These are phyloP conservation scores for Gymnopithys bicolor DNA, from an alignment of 2,797 vertebrate genomes.

Conservation along the genomic window DNA sequence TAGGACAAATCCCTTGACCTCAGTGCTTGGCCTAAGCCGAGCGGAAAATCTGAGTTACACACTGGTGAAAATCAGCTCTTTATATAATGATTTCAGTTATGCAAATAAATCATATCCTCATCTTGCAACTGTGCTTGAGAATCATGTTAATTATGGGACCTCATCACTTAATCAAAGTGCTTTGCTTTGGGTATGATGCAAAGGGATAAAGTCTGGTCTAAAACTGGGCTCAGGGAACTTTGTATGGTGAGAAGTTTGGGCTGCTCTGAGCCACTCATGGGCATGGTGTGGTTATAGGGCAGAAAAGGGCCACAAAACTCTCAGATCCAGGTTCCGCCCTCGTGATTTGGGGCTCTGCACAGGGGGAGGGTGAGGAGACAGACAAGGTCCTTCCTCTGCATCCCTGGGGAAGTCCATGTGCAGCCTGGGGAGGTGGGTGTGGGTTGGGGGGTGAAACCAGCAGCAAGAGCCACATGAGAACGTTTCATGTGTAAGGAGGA, in stretches of 20 bases:
- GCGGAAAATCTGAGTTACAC: not conserved
- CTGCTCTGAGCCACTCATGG: not conserved
- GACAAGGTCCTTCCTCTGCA: not conserved
- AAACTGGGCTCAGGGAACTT: not conserved
- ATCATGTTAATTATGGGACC: constrained; percentile 16
- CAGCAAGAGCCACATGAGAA: not conserved
- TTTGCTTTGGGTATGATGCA: not conserved
- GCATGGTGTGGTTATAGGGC: not conserved
- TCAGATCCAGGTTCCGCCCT: not conserved
- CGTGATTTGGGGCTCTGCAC: not conserved
- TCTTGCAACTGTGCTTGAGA: constrained; percentile 8
- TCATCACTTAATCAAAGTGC: not conserved
- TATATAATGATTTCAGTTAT: not conserved
- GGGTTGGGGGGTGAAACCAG: not conserved
- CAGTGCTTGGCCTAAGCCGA: not conserved
- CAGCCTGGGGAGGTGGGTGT: not conserved
- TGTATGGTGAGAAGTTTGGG: not conserved
- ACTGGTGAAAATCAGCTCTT: not conserved
- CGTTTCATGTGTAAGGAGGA: rapidly evolving
- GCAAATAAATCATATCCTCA: constrained; percentile 24
- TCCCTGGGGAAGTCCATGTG: not conserved
- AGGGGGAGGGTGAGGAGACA: not conserved
- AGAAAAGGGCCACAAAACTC: not conserved
- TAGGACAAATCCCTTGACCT: not conserved
- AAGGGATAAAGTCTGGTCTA: not conserved